phyloP scores from a whole-genome alignment of 2,797 vertebrate species.

The Crocodylus rhombifer region DNA sequence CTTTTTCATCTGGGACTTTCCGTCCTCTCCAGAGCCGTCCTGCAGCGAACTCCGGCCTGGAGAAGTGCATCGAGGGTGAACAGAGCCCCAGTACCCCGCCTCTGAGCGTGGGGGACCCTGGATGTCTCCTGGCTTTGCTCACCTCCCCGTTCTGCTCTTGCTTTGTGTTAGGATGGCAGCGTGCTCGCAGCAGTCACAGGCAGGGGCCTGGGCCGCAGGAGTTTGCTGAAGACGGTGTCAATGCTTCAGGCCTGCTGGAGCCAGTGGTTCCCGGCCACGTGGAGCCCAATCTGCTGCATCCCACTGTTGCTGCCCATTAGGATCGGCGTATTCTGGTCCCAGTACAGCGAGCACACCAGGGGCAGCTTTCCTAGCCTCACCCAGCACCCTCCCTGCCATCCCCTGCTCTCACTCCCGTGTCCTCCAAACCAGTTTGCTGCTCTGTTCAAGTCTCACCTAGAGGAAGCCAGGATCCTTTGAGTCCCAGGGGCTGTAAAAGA shows the following conservation, averaged over 20 bases:
- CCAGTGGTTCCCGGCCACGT: too few species aligned
- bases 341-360: background rate
- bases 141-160: background rate
- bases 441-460: background rate
- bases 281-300: background rate
- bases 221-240: background rate
- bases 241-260: background rate
- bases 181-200: fast-evolving
- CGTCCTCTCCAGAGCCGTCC: background rate
- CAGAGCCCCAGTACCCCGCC: background rate
- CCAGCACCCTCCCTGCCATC: background rate
- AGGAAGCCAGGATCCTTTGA: too few species aligned
- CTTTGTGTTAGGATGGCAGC: background rate
- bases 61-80: background rate
- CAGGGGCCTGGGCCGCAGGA: background rate
- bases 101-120: background rate
- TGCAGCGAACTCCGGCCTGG: background rate
- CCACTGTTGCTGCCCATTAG: background rate
- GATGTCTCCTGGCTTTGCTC: background rate
- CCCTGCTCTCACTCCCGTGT: background rate
- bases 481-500: background rate
- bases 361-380: background rate
- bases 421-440: background rate
- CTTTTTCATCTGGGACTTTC: background rate
- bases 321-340: background rate